These are phyloP conservation scores for Eucera pruinosa DNA, from an alignment of 2,888 invertebrate species.

Conservation along the genomic window DNA sequence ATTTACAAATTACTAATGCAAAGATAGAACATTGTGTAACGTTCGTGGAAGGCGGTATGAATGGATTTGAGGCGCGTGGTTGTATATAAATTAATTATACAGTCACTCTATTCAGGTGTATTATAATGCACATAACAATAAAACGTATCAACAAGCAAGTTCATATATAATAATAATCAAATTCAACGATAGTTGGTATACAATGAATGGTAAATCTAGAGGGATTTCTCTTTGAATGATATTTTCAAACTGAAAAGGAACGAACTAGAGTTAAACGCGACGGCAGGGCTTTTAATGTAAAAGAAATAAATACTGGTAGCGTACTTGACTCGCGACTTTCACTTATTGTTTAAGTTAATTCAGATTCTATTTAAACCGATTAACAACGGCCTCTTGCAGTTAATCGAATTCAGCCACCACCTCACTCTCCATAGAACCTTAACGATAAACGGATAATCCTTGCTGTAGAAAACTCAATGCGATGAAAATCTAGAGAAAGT, in stretches of 20 bases:
- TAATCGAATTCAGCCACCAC: constrained; percentile 61
- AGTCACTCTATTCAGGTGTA: not conserved
- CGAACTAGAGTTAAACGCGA: not conserved
- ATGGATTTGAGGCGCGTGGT: not conserved
- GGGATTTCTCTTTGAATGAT: not conserved
- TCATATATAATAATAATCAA: constrained; percentile 21
- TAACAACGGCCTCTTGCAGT: constrained; percentile 60
- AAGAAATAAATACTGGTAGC: constrained; percentile 22
- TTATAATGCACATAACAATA: constrained; percentile 19
- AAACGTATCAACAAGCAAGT: constrained; percentile 9
- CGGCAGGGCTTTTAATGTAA: not conserved
- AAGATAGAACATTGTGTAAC: not conserved
- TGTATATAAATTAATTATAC: constrained; percentile 14
- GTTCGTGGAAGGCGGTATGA: not conserved
- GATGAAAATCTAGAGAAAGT: constrained; percentile 5
- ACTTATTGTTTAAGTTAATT: constrained; percentile 62
- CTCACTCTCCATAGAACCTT: constrained; percentile 36
- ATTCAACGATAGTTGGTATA: not conserved
- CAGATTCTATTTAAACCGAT: constrained; percentile 58
- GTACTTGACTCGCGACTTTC: constrained; percentile 24
- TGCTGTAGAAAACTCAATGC: constrained; percentile 8
- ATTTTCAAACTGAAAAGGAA: constrained; percentile 1
- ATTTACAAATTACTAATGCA: not conserved
- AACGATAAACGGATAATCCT: constrained; percentile 62
- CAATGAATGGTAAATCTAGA: constrained; percentile 11